phyloP scores from a whole-genome alignment of 2,888 invertebrate genomes.

The Asteroscopus sphinx region DNA sequence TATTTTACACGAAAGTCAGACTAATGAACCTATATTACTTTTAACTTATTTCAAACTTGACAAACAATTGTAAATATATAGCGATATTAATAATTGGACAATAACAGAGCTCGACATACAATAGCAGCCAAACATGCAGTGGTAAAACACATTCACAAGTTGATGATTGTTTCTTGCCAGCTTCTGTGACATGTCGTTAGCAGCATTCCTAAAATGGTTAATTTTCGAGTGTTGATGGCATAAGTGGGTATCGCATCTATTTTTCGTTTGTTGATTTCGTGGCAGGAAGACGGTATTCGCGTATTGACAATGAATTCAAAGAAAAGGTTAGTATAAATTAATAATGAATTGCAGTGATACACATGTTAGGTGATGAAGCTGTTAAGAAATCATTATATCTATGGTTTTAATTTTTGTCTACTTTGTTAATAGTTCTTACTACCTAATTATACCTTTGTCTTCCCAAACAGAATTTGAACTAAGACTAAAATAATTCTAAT shows the following conservation, averaged over 20 bases:
- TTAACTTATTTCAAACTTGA: conserved; percentile 44
- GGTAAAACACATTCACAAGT: conserved; percentile 84
- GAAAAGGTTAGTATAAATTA: conserved; percentile 61
- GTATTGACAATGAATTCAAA: conserved; percentile 67
- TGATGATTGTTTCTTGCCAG: conserved; percentile 75
- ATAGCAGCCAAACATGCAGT: conserved; percentile 75
- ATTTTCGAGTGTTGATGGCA: conserved; percentile 77
- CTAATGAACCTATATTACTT: conserved; percentile 43
- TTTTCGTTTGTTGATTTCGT: conserved; percentile 71
- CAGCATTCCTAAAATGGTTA: conserved; percentile 84
- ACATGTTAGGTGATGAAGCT: conserved; percentile 66
- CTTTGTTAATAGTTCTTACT: conserved; percentile 49
- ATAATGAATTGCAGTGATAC: conserved; percentile 60
- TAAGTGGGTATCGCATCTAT: conserved; percentile 65
- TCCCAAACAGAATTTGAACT: conserved; percentile 46
- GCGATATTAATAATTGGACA: conserved; percentile 65
- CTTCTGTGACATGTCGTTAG: conserved; percentile 82
- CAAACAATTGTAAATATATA: conserved; percentile 60
- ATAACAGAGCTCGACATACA: conserved; percentile 70
- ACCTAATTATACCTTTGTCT: conserved; percentile 44
- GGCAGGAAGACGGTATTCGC: conserved; percentile 89
- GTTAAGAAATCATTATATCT: conserved; percentile 56
- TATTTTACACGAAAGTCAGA: conserved; percentile 34
- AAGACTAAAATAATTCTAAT: conserved; percentile 49
- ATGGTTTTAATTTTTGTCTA: conserved; percentile 35